phyloP scores from a whole-genome alignment of 2,797 vertebrate genomes.

The Coendou prehensilis region DNA sequence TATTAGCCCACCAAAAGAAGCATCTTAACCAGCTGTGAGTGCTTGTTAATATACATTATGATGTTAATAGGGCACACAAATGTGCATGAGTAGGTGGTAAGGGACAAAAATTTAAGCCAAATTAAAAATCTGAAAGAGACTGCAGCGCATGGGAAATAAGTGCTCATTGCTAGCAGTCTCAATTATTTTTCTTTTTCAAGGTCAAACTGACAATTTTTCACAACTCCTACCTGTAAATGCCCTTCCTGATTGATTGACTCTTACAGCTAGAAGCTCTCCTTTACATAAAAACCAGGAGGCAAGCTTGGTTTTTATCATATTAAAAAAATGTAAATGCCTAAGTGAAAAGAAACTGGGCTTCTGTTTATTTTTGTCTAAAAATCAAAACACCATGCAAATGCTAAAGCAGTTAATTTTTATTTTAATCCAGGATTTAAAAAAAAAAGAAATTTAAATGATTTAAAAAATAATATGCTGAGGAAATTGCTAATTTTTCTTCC shows the following conservation, averaged over 20 bases:
- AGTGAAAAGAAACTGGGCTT: constrained; percentile 73
- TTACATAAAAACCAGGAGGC: too few species aligned
- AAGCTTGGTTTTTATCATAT: constrained; percentile 71
- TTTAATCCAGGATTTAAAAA: constrained; percentile 37
- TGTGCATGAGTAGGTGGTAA: constrained; percentile 84
- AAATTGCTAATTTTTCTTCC: constrained; percentile 65
- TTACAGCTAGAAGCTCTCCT: constrained; percentile 77
- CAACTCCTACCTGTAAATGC: constrained; percentile 72
- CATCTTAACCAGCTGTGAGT: constrained; percentile 85
- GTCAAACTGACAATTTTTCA: constrained; percentile 82
- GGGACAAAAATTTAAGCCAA: constrained; percentile 82
- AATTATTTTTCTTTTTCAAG: constrained; percentile 85
- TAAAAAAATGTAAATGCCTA: constrained; percentile 76
- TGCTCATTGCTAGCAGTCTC: constrained; percentile 82
- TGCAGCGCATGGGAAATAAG: constrained; percentile 81
- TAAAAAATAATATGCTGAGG: constrained; percentile 53
- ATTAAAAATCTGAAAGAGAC: constrained; percentile 87
- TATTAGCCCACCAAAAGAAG: constrained; percentile 77
- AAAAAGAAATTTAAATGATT: constrained; percentile 55
- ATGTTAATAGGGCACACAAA: constrained; percentile 84
- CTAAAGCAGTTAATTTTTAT: constrained; percentile 69
- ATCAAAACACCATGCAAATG: constrained; percentile 53
- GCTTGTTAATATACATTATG: constrained; percentile 84
- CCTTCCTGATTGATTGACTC: constrained; percentile 79
- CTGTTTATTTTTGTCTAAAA: constrained; percentile 79